These are phyloP conservation scores for Drosophila baimaii DNA, from an alignment of 1,140 invertebrate species.

Conservation along the genomic window DNA sequence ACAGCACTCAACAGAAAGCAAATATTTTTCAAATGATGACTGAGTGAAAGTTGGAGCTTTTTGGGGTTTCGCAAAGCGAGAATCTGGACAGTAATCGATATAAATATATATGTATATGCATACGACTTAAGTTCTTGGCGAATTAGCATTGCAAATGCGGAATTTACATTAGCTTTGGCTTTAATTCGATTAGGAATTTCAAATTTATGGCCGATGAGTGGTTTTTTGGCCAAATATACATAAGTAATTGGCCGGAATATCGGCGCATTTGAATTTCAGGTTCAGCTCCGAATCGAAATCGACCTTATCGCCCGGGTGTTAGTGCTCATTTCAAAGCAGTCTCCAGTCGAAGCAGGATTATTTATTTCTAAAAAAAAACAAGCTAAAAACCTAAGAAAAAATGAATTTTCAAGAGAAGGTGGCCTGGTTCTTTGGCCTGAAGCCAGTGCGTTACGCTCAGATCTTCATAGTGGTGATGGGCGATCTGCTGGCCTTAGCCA, in stretches of 20 bases:
- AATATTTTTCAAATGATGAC: slow-evolving; percentile 45
- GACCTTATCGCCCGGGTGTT: slow-evolving; percentile 23
- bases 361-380: not conserved
- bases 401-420: slow-evolving; percentile 25
- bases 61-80: slow-evolving; percentile 17
- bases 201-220: slow-evolving; percentile 38
- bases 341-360: slow-evolving; percentile 4
- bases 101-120: not conserved
- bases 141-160: slow-evolving; percentile 72
- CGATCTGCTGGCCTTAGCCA: slow-evolving; percentile 48
- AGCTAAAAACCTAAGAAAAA: slow-evolving; percentile 14
- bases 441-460: slow-evolving; percentile 29
- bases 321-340: slow-evolving; percentile 26
- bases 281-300: slow-evolving; percentile 1
- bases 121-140: slow-evolving; percentile 49
- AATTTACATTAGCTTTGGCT: slow-evolving; percentile 55
- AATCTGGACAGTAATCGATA: slow-evolving; percentile 20
- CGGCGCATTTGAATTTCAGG: slow-evolving; percentile 46
- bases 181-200: slow-evolving; percentile 44
- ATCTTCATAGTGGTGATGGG: slow-evolving; percentile 40
- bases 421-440: slow-evolving; percentile 27
- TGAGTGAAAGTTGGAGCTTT: slow-evolving; percentile 61
- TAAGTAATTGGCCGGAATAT: slow-evolving; percentile 53
- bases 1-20: slow-evolving; percentile 32
- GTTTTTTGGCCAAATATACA: slow-evolving; percentile 51